phyloP scores from a whole-genome alignment of 2,888 invertebrate genomes.

The Carterocephalus palaemon region DNA sequence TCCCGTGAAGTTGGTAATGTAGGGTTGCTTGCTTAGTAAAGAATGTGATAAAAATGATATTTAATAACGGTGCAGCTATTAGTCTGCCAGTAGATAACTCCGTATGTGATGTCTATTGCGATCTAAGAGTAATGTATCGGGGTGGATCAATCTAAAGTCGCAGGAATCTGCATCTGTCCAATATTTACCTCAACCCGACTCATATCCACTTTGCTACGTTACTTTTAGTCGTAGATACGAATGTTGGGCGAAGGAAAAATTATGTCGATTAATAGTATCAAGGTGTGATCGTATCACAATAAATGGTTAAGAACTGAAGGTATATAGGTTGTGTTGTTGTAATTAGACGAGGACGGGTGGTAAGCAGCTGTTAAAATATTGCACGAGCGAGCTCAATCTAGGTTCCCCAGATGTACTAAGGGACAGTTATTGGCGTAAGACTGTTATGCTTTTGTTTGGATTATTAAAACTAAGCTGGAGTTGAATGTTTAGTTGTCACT shows the following conservation, averaged over 20 bases:
- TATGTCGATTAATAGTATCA: neutral
- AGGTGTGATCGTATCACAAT: conserved; percentile 15
- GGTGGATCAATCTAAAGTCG: neutral
- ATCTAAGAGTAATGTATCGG: neutral
- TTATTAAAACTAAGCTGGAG: neutral
- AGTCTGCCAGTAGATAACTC: conserved; percentile 9
- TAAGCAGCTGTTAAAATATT: conserved; percentile 3
- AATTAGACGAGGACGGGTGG: conserved; percentile 4
- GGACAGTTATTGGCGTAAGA: conserved; percentile 5
- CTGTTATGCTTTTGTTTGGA: conserved; percentile 9
- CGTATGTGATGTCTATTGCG: neutral
- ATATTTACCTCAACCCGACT: neutral
- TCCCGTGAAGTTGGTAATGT: conserved; percentile 30
- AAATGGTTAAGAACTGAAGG: conserved; percentile 19
- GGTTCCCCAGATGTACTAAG: neutral
- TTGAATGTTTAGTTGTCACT: conserved; percentile 17
- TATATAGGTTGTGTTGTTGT: conserved; percentile 12
- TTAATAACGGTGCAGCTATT: conserved; percentile 8
- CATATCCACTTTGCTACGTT: conserved; percentile 4
- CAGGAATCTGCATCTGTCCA: neutral
- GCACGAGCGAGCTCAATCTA: conserved; percentile 1
- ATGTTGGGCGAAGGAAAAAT: conserved; percentile 7
- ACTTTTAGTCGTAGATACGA: neutral
- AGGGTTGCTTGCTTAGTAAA: conserved; percentile 35
- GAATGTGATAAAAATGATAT: conserved; percentile 32